These are phyloP conservation scores for Dissostichus mawsoni DNA, from an alignment of 2,113 vertebrate genomes.

Conservation along the genomic window DNA sequence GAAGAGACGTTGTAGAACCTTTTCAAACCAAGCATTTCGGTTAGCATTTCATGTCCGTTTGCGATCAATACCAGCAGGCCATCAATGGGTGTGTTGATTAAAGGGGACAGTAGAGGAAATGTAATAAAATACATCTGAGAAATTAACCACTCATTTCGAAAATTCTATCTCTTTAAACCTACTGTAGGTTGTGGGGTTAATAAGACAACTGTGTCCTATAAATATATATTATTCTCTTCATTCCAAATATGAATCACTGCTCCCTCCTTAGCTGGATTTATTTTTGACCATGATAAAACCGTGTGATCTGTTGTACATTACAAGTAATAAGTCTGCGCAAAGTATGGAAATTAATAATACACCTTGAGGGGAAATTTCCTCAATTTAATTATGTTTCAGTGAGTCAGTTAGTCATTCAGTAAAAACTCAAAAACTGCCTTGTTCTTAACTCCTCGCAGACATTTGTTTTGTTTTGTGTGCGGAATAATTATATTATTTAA, in stretches of 20 bases:
- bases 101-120: too few species aligned
- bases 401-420: conserved; percentile 1
- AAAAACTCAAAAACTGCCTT: not conserved
- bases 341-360: conserved; percentile 30
- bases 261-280: conserved; percentile 50
- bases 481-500: conserved; percentile 27
- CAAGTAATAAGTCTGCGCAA: conserved; percentile 33
- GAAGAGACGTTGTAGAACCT: too few species aligned
- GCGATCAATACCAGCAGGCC: too few species aligned
- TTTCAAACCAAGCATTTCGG: too few species aligned
- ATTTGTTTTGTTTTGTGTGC: conserved; percentile 1
- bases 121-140: not conserved
- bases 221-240: conserved; percentile 49
- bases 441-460: not conserved
- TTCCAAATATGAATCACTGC: conserved; percentile 30
- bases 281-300: conserved; percentile 53
- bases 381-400: not conserved
- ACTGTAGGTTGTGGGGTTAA: conserved; percentile 8
- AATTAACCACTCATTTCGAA: not conserved
- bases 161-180: conserved; percentile 1
- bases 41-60: too few species aligned
- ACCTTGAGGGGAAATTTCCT: conserved; percentile 3
- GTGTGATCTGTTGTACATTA: conserved; percentile 26
- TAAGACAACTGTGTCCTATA: conserved; percentile 49
- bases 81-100: too few species aligned